Conservation (phyloP, 2,797 vertebrate species). For the Spondyliosoma cantharus region DNA sequence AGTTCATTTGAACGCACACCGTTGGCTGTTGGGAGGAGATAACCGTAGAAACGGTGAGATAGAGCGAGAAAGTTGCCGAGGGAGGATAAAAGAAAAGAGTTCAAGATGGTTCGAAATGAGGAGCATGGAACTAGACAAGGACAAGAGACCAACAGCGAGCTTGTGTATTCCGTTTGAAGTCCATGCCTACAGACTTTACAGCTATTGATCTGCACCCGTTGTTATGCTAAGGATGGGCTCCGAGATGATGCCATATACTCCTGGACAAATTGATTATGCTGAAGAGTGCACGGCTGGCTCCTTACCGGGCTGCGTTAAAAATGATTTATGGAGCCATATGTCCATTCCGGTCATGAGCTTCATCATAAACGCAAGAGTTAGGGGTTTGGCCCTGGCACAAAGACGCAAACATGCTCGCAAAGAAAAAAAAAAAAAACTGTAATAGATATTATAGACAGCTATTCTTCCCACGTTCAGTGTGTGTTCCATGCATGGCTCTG, state of each 20-base stretch:
- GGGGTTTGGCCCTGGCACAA: constrained; percentile 14
- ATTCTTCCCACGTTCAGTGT: constrained; percentile 46
- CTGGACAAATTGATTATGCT: constrained; percentile 66
- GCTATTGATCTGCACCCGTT: constrained; percentile 60
- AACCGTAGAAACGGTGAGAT: constrained; percentile 34
- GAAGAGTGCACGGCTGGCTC: constrained; percentile 50
- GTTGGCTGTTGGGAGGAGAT: constrained; percentile 35
- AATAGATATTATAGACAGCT: constrained; percentile 38
- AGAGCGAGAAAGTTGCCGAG: constrained; percentile 24
- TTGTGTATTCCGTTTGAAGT: constrained; percentile 63
- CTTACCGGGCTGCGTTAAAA: constrained; percentile 47
- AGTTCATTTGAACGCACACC: constrained; percentile 46
- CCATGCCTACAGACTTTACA: constrained; percentile 27
- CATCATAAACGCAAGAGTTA: constrained; percentile 48
- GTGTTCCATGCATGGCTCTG: constrained; percentile 42
- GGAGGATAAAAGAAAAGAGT: constrained; percentile 40
- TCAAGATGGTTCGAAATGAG: constrained; percentile 30
- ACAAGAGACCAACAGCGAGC: constrained; percentile 26
- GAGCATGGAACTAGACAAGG: constrained; percentile 40
- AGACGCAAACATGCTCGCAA: background rate
- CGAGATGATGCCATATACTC: constrained; percentile 53
- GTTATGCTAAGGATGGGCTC: constrained; percentile 59
- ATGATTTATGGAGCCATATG: constrained; percentile 70
- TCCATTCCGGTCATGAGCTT: constrained; percentile 38
- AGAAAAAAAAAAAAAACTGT: constrained; percentile 10